Percentiles rank a stretch among this genome's conserved stretches.
These are phyloP conservation scores for Nemoura dubitans DNA, from an alignment of 2,888 invertebrate genomes.

Conservation along the genomic window DNA sequence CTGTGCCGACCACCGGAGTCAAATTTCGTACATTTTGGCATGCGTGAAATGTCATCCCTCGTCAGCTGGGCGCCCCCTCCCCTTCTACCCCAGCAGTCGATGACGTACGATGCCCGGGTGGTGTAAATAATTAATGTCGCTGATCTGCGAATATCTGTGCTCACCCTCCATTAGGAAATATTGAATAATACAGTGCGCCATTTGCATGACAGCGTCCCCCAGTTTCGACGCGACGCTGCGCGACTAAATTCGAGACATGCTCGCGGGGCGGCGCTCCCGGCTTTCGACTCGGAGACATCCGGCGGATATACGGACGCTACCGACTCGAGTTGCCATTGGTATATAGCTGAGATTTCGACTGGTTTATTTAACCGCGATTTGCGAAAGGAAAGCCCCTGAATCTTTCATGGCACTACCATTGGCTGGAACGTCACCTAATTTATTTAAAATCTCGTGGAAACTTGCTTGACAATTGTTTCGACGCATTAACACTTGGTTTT, in stretches of 20 bases:
- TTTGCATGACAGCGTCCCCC: slow-evolving; percentile 15
- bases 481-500: neutral
- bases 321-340: neutral
- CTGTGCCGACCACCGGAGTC: neutral
- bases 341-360: neutral
- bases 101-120: neutral
- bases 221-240: neutral
- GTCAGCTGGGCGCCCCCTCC: neutral
- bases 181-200: slow-evolving; percentile 28
- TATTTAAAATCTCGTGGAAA: neutral
- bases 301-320: neutral
- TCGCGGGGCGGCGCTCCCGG: too few species aligned
- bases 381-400: neutral
- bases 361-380: neutral
- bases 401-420: neutral
- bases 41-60: slow-evolving; percentile 18
- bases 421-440: neutral
- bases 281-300: neutral
- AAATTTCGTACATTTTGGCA: neutral
- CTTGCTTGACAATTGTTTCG: neutral
- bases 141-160: slow-evolving; percentile 20
- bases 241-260: too few species aligned
- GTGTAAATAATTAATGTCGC: slow-evolving; percentile 18
- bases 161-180: slow-evolving; percentile 28
- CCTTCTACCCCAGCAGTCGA: neutral